Evolutionary conservation across 2,113 vertebrate species (phyloP), one percentile per base, ranked within the genome.

Genomic region (Brachyhypopomus gauderio): DNA sequence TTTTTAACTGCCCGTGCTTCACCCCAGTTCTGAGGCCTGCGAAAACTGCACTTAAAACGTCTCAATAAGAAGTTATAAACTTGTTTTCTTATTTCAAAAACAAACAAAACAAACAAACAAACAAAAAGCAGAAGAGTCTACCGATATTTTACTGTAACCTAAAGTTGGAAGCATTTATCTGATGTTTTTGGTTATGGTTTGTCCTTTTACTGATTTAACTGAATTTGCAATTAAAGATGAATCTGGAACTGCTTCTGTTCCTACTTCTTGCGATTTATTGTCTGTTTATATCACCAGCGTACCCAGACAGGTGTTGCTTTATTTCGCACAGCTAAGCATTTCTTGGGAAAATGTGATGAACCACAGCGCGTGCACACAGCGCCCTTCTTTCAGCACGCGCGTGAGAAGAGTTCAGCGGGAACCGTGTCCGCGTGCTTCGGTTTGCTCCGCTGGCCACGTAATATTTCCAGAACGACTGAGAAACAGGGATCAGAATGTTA

Each of bases 341-440:
- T 89, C 88, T 88, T 76, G 72, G 86, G 86, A 86, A 90, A 93
- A 92, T 84, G 84, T 91, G 90, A 92, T 92, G 91, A 90, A 90
- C 85, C 84, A 77, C 81, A 81, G 85, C 82, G 64, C 90, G 82
- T 88, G 85, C 85, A 89, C 87, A 85, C 80, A 79, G 86, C 80
- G 87, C 88, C 85, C 87, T 88, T 86, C 86, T 90, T 91, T 91
- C 85, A 89, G 84, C 87, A 89, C 87, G 85, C 85, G 89, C 92
- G 91, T 91, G 89, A 90, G 91, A 92, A 92, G 84, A 91, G 87
- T 80, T 85, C 92, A 88, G 92, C 91, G 88, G 92, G 92, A 90
- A 90, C 12, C 84, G 85, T 89, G 88, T 91, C 88, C 90, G 88
- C 88, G 75, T 86, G 84, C 86, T 78, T 82, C 66, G 38, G 84